Evolutionary conservation across 2,113 vertebrate genomes (phyloP), one percentile per base, ranked within the genome.

Genomic region (Pollachius pollachius): DNA sequence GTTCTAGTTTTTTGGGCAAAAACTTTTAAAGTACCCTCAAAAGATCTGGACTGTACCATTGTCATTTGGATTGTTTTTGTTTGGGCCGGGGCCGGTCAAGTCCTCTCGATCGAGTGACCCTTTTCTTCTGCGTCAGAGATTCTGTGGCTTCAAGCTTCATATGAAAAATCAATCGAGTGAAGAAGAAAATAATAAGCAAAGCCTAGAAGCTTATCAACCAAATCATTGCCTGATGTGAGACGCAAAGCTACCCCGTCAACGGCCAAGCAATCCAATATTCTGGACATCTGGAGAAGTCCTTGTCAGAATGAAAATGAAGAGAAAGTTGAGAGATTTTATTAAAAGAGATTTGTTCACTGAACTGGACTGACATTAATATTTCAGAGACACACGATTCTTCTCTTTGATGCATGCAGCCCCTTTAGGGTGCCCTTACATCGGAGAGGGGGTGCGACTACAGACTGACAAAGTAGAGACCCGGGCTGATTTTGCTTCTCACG

Each of bases 211-310:
- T 54, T 69, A 77, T 75, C 63, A 41, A 72, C 67, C 62, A 84
- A 87, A 88, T 84, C 74, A 81, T 71, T 77, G 77, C 82, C 80
- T 81, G 76, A 69, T 87, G 79, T 88, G 64, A 60, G 52, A 76
- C 67, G 79, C 75, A 73, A 78, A 79, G 67, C 75, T 71, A 84
- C 71, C 72, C 62, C 76, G 73, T 79, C 81, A 71, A 74, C 48
- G 69, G 80, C 68, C 62, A 65, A 71, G 70, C 65, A 64, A 64
- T 85, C 66, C 77, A 72, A 70, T 74, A 81, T 77, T 74, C 65
- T 60, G 34, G 19, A 73, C 83, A 86, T 84, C 86, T 90, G 85
- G 83, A 78, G 78, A 81, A 78, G 76, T 82, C 75, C 13, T 83
- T 71, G 62, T 56, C 81, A 64, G 56, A 48, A 79, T 65, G 52